These are phyloP conservation scores for Erebia ligea DNA, from an alignment of 2,888 invertebrate genomes.

Conservation along the genomic window DNA sequence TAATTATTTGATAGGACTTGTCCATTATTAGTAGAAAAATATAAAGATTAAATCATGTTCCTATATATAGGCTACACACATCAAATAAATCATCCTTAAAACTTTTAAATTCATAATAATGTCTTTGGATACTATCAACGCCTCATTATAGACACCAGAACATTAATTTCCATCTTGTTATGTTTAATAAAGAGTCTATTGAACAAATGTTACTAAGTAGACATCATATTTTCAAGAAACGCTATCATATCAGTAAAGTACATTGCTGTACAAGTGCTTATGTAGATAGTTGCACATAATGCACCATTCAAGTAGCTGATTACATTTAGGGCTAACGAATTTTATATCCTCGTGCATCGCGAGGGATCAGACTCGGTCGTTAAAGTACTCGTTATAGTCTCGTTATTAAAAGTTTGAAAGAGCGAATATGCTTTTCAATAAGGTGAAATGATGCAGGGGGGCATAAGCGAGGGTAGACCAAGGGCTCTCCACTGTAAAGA, in stretches of 20 bases:
- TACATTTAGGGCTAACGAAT: conserved; percentile 11
- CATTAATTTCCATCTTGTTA: not conserved
- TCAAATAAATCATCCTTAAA: not conserved
- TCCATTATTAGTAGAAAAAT: too few species aligned
- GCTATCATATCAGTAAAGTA: not conserved
- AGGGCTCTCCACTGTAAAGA: conserved; percentile 30
- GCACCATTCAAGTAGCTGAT: conserved; percentile 10
- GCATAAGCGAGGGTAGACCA: conserved; percentile 25
- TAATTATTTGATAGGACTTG: too few species aligned
- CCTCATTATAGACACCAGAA: not conserved
- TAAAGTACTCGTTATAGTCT: conserved; percentile 38
- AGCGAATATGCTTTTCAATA: conserved; percentile 37
- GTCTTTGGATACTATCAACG: not conserved
- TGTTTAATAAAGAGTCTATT: conserved; percentile 10
- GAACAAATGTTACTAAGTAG: not conserved
- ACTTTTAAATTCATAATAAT: not conserved
- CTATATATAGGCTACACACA: not conserved
- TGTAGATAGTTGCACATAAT: not conserved
- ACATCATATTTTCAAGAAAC: not conserved
- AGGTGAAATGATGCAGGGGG: conserved; percentile 31
- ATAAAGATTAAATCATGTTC: not conserved
- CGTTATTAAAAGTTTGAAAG: conserved; percentile 48
- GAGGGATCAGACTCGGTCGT: conserved; percentile 27
- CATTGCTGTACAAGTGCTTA: not conserved
- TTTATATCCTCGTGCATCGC: conserved; percentile 23